A percentile compares a stretch with the other conserved stretches of the same genome.
phyloP scores from a whole-genome alignment of 1,140 invertebrate species.

The Protaetia brevitarsis region DNA sequence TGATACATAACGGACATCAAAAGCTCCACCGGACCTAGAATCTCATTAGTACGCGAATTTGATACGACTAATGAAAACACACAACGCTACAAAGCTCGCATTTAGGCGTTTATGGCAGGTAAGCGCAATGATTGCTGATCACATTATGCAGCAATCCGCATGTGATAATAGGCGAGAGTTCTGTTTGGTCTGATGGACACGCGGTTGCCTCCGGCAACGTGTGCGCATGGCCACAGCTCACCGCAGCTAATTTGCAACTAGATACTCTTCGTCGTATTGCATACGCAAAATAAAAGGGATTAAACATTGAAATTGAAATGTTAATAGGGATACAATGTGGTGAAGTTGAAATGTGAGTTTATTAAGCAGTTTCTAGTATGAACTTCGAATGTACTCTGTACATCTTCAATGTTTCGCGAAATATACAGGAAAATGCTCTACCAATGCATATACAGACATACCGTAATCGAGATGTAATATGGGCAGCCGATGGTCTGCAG shows the following conservation, averaged over 20 bases:
- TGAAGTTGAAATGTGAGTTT: not conserved
- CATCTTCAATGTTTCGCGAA: too few species aligned
- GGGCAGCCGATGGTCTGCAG: too few species aligned
- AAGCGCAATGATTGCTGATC: conserved; percentile 28
- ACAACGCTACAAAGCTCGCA: conserved; percentile 27
- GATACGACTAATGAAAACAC: conserved; percentile 33
- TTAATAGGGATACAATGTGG: not conserved
- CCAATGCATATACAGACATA: too few species aligned
- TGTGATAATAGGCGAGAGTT: conserved; percentile 22
- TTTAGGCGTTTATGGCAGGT: conserved; percentile 33
- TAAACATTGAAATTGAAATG: conserved; percentile 16
- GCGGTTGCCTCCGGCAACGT: conserved; percentile 18
- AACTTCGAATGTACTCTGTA: too few species aligned
- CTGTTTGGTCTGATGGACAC: conserved; percentile 23
- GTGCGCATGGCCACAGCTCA: conserved; percentile 9
- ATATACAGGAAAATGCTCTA: too few species aligned
- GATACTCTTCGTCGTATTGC: not conserved
- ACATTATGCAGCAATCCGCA: conserved; percentile 24
- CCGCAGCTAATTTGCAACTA: conserved; percentile 21
- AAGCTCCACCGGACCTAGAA: conserved; percentile 32
- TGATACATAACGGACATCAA: conserved; percentile 26
- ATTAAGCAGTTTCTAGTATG: too few species aligned
- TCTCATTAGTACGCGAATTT: conserved; percentile 30
- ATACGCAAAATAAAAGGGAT: conserved; percentile 5
- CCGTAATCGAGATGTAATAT: too few species aligned